These are phyloP conservation scores for Protodeltote pygarga DNA, from an alignment of 2,888 invertebrate species.

Conservation along the genomic window DNA sequence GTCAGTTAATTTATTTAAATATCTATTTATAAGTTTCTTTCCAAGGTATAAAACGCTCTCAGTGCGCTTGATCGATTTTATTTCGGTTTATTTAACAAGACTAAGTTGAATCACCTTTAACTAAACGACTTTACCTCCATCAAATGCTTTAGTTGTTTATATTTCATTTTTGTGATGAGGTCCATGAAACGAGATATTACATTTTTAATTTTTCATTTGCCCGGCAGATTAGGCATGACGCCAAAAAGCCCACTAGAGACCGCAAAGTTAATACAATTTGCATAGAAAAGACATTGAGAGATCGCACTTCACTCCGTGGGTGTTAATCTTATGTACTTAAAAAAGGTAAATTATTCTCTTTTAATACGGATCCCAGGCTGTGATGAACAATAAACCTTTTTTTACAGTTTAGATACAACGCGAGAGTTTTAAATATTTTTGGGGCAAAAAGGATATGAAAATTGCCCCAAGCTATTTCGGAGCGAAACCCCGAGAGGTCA, in stretches of 20 bases:
- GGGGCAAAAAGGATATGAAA: conserved; percentile 2
- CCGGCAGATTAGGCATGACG: conserved; percentile 57
- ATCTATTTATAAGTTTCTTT: too few species aligned
- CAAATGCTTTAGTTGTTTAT: conserved; percentile 23
- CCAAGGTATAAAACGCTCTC: not conserved
- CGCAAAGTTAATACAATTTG: conserved; percentile 60
- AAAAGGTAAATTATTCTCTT: conserved; percentile 17
- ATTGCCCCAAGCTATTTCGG: conserved; percentile 20
- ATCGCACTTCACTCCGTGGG: conserved; percentile 24
- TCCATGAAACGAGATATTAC: conserved; percentile 60
- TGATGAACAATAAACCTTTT: conserved; percentile 6
- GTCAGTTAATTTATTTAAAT: too few species aligned
- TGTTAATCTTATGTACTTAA: conserved; percentile 15
- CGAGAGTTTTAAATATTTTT: not conserved
- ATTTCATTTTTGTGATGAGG: conserved; percentile 35
- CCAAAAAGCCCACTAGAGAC: conserved; percentile 58
- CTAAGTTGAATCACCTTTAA: conserved; percentile 27
- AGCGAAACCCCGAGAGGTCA: conserved; percentile 18
- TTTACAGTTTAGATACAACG: conserved; percentile 5
- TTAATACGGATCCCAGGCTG: not conserved
- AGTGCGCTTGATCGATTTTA: too few species aligned
- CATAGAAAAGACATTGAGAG: conserved; percentile 56
- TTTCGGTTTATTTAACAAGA: not conserved
- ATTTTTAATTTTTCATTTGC: conserved; percentile 73
- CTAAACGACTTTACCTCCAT: conserved; percentile 20